Evolutionary conservation across 2,113 vertebrate species (phyloP).

Genomic region (Motacilla tschutschensis): DNA sequence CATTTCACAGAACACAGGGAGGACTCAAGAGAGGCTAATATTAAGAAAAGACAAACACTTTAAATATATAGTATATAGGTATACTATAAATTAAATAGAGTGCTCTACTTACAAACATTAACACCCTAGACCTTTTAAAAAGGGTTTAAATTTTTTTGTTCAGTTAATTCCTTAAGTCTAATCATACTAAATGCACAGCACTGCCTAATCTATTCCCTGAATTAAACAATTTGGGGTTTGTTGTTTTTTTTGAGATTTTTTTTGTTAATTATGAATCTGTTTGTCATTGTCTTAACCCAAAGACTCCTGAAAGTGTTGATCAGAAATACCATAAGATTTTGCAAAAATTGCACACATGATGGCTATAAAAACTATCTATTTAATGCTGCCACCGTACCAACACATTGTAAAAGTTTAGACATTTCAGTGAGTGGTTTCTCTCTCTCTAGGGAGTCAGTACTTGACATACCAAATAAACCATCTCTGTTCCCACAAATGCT

Average conservation of each 20-base stretch:
- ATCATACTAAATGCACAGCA: conserved; percentile 17
- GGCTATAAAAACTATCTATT: conserved; percentile 8
- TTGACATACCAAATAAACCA: conserved; percentile 56
- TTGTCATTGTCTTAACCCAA: conserved; percentile 44
- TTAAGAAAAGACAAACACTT: neutral
- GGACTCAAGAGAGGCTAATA: neutral
- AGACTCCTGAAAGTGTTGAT: conserved; percentile 8
- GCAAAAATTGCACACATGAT: neutral
- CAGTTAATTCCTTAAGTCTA: neutral
- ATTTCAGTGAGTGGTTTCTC: neutral
- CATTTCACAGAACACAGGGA: neutral
- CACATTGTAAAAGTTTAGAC: neutral
- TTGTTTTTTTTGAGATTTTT: neutral
- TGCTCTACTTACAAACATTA: neutral
- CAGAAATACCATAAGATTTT: conserved; percentile 24
- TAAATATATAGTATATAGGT: neutral
- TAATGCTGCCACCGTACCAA: neutral
- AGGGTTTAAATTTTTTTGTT: conserved; percentile 10
- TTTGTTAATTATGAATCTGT: conserved; percentile 31
- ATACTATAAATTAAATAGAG: neutral
- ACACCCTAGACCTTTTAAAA: neutral
- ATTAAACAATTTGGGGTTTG: neutral
- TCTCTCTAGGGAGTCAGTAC: conserved; percentile 37
- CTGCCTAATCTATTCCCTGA: conserved; percentile 26
- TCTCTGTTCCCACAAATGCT: conserved; percentile 40